These are phyloP conservation scores for Leptopilina boulardi DNA, from an alignment of 1,140 invertebrate genomes.

Conservation along the genomic window DNA sequence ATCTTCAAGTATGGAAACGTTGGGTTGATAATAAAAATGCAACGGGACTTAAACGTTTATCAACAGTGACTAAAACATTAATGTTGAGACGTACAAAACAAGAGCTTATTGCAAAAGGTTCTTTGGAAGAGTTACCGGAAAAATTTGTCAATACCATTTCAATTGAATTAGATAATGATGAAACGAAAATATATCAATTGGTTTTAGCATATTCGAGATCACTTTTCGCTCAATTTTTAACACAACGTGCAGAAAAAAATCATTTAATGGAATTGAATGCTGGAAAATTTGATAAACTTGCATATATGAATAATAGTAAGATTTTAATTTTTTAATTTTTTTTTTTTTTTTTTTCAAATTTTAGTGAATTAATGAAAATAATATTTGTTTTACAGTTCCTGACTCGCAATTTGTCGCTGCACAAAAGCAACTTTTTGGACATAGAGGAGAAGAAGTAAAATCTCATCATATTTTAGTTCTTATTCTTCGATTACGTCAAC, in stretches of 20 bases:
- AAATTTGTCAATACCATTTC: constrained; percentile 78
- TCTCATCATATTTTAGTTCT: constrained; percentile 88
- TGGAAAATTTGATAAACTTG: constrained; percentile 57
- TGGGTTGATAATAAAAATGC: constrained; percentile 85
- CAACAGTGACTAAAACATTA: constrained; percentile 87
- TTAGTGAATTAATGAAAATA: constrained; percentile 18
- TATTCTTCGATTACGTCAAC: constrained; percentile 89
- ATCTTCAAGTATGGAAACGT: constrained; percentile 81
- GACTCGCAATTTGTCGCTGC: constrained; percentile 70
- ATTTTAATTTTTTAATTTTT: constrained; percentile 34
- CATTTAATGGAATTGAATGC: constrained; percentile 60
- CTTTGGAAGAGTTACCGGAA: constrained; percentile 80
- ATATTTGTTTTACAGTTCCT: constrained; percentile 49
- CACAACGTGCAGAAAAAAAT: constrained; percentile 83
- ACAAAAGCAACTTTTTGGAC: constrained; percentile 63
- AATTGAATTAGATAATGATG: constrained; percentile 81
- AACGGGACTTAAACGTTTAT: constrained; percentile 84
- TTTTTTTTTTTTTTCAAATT: constrained; percentile 12
- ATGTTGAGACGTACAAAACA: constrained; percentile 91
- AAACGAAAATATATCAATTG: constrained; percentile 88
- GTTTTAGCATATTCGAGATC: constrained; percentile 84
- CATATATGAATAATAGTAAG: constrained; percentile 37
- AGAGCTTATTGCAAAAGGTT: constrained; percentile 81
- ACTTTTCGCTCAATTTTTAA: constrained; percentile 85
- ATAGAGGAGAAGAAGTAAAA: constrained; percentile 77